Base-by-base conservation (phyloP, 2,113 vertebrate genomes). In the Cyanoderma ruficeps region DNA sequence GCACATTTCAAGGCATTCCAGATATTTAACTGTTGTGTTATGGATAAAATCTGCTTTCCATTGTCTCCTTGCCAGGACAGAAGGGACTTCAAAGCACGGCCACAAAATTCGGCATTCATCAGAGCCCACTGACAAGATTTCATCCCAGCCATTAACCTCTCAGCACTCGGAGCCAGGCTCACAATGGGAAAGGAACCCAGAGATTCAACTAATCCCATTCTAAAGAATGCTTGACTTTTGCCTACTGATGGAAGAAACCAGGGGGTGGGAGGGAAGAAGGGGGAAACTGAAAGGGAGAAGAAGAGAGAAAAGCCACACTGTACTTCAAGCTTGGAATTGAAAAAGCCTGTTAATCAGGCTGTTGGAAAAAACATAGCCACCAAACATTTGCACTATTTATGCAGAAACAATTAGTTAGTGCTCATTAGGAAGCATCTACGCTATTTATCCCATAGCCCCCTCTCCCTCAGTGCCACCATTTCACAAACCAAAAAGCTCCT, bases 71-170 rank as follows among this genome's bases (percentile, higher is more conserved):
- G 98, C 98, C 97, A 98, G 97, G 97, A 97, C 95, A 94, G 94
- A 96, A 96, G 11, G 52, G 92, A 98, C 98, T 98, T 98, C 98
- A 98, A 98, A 98, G 98, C 83, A 70, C 31, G 4, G 94, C 94
- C 97, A 97, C 94, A 97, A 97, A 97, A 96, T 96, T 97, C 88
- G 42, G 96, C 96, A 97, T 98, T 98, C 98, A 98, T 97, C 94
- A 78, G 93, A 96, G 96, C 95, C 98, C 97, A 97, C 97, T 97
- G 98, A 98, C 97, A 97, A 97, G 97, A 98, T 98, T 98, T 98
- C 98, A 96, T 97, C 95, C 93, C 95, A 96, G 97, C 98, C 97
- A 98, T 98, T 98, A 98, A 98, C 97, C 98, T 98, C 98, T 98
- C 98, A 98, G 97, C 98, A 98, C 98, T 96, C 22, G 18, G 64